A percentile compares a stretch with the other conserved stretches of the same genome.
phyloP scores from a whole-genome alignment of 2,797 vertebrate species.

The Phataginus tricuspis region DNA sequence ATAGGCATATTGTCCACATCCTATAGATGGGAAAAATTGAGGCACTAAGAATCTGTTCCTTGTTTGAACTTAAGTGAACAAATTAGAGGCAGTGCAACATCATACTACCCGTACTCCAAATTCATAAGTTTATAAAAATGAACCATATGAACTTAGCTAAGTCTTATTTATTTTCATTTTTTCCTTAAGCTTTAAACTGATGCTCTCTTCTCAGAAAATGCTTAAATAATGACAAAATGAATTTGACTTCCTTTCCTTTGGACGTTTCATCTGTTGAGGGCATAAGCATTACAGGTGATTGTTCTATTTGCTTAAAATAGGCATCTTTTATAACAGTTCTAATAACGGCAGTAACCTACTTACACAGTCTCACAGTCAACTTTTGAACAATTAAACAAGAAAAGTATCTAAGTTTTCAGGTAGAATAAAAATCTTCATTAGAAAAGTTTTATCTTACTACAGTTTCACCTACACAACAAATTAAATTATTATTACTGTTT shows the following conservation, averaged over 20 bases:
- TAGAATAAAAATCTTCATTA: conserved; percentile 33
- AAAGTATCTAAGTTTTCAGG: conserved; percentile 67
- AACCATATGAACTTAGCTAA: background rate
- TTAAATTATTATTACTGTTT: conserved; percentile 45
- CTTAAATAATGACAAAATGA: conserved; percentile 55
- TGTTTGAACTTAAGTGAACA: background rate
- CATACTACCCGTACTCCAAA: background rate
- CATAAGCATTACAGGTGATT: conserved; percentile 78
- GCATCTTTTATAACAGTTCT: conserved; percentile 82
- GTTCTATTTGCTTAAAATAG: conserved; percentile 82
- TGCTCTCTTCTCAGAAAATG: conserved; percentile 43
- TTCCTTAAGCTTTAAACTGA: conserved; percentile 54
- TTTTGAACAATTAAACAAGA: conserved; percentile 75
- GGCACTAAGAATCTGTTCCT: background rate
- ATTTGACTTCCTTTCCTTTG: conserved; percentile 61
- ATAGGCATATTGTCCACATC: background rate
- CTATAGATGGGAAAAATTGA: background rate
- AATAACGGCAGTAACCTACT: conserved; percentile 81
- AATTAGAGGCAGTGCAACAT: background rate
- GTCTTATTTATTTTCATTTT: conserved; percentile 56
- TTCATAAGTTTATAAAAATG: conserved; percentile 23
- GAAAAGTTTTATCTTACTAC: conserved; percentile 54
- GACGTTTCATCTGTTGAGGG: conserved; percentile 75
- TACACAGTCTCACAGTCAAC: conserved; percentile 70
- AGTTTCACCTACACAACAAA: background rate